Conservation (phyloP, 2,888 invertebrate genomes). For the Stomorhina lunata region DNA sequence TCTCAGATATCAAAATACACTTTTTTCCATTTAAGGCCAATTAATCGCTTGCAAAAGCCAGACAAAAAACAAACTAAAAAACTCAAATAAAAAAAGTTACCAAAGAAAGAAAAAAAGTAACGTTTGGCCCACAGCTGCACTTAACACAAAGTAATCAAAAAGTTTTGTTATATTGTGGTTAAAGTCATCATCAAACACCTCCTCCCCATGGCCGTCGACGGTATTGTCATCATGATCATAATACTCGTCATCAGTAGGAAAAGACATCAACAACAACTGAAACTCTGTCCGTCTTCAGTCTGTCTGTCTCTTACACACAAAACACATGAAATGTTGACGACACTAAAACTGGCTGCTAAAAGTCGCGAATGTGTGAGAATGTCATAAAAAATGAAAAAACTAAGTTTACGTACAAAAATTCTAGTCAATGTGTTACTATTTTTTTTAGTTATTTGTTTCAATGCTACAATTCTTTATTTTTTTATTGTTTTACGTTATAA, state of each 20-base stretch:
- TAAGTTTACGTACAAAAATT: neutral
- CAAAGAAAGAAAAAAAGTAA: slow-evolving; percentile 30
- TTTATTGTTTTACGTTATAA: neutral
- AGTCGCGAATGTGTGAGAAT: slow-evolving; percentile 59
- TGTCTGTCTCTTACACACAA: neutral
- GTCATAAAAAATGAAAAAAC: slow-evolving; percentile 62
- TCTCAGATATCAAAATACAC: neutral
- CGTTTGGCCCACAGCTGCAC: slow-evolving; percentile 72
- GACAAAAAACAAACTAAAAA: neutral
- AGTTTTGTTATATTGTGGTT: slow-evolving; percentile 74
- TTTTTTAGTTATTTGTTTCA: neutral
- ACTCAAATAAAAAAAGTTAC: neutral
- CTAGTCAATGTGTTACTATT: slow-evolving; percentile 3
- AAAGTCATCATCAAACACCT: slow-evolving; percentile 63
- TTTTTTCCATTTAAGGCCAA: slow-evolving; percentile 14
- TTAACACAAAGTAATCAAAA: slow-evolving; percentile 76
- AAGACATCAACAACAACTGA: slow-evolving; percentile 31
- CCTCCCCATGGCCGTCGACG: slow-evolving; percentile 17
- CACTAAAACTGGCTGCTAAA: slow-evolving; percentile 51
- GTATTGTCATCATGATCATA: slow-evolving; percentile 14
- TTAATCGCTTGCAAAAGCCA: slow-evolving; percentile 42
- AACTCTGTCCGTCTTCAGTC: neutral
- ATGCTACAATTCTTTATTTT: neutral
- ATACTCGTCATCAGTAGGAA: slow-evolving; percentile 2
- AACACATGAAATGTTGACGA: slow-evolving; percentile 48